Percentiles rank a stretch among this genome's conserved stretches.
phyloP scores from a whole-genome alignment of 2,888 invertebrate genomes.

The Machimus atricapillus region DNA sequence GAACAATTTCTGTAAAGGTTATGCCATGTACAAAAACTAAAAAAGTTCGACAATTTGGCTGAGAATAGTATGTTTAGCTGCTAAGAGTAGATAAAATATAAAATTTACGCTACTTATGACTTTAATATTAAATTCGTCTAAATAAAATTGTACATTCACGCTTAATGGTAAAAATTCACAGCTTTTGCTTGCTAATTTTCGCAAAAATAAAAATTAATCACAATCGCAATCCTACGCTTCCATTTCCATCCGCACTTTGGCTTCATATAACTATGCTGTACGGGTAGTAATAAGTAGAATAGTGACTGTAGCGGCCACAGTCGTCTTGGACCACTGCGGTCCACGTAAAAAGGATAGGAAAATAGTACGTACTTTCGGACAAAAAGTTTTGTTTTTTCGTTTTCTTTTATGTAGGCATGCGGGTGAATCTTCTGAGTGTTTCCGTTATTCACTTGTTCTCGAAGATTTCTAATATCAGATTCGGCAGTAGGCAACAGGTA shows the following conservation, averaged over 20 bases:
- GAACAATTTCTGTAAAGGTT: neutral
- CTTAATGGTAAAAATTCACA: conserved; percentile 21
- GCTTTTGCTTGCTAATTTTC: conserved; percentile 12
- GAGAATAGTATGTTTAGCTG: neutral
- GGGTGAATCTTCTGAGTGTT: neutral
- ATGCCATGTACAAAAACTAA: neutral
- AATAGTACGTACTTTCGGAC: neutral
- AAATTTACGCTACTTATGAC: neutral
- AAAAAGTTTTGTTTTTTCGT: neutral
- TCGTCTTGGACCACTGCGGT: neutral
- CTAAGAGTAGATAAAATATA: neutral
- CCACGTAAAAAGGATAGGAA: neutral
- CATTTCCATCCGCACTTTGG: conserved; percentile 64
- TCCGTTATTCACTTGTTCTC: neutral
- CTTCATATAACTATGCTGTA: neutral
- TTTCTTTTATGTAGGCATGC: neutral
- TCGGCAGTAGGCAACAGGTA: neutral
- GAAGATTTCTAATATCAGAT: neutral
- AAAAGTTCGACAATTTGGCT: conserved; percentile 4
- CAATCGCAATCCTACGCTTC: neutral
- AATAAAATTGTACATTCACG: conserved; percentile 12
- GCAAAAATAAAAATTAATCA: neutral
- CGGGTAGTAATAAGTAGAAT: neutral
- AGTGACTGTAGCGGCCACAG: neutral
- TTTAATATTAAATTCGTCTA: conserved; percentile 5